These are phyloP conservation scores for Tetragnatha versicolor DNA, from an alignment of 1,140 invertebrate genomes.

Conservation along the genomic window DNA sequence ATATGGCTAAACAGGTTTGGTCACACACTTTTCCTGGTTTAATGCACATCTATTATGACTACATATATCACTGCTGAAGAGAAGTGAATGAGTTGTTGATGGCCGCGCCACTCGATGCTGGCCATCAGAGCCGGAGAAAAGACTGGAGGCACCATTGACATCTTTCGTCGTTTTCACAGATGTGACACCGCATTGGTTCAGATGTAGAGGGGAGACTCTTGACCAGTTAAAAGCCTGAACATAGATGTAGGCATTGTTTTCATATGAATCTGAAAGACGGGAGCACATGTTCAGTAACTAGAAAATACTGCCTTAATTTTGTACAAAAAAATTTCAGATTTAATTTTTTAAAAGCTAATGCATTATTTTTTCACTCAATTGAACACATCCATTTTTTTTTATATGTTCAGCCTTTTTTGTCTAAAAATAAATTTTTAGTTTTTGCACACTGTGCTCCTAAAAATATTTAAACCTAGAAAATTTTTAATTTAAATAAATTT, in stretches of 20 bases:
- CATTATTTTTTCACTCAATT: too few species aligned
- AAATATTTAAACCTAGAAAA: too few species aligned
- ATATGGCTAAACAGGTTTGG: constrained; percentile 51
- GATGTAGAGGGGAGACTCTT: constrained; percentile 98
- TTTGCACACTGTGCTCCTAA: too few species aligned
- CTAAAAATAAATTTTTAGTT: too few species aligned
- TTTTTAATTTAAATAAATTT: too few species aligned
- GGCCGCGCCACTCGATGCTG: constrained; percentile 13
- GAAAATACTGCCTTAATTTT: too few species aligned
- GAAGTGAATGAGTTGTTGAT: constrained; percentile 41
- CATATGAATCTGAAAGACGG: constrained; percentile 89
- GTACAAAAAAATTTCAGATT: too few species aligned
- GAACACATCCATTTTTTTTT: too few species aligned
- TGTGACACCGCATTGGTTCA: constrained; percentile 60
- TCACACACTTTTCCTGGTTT: constrained; percentile 9
- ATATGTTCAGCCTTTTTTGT: too few species aligned
- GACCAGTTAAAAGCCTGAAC: constrained; percentile 97
- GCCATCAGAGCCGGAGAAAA: neutral
- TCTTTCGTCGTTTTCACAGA: constrained; percentile 24
- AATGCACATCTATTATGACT: constrained; percentile 51
- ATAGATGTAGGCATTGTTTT: constrained; percentile 99
- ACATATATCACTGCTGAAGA: constrained; percentile 49
- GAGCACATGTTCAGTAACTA: neutral
- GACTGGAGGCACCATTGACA: constrained; percentile 44
- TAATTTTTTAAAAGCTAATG: too few species aligned